Conservation (phyloP, 2,113 vertebrate genomes). For the Holacanthus passer region DNA sequence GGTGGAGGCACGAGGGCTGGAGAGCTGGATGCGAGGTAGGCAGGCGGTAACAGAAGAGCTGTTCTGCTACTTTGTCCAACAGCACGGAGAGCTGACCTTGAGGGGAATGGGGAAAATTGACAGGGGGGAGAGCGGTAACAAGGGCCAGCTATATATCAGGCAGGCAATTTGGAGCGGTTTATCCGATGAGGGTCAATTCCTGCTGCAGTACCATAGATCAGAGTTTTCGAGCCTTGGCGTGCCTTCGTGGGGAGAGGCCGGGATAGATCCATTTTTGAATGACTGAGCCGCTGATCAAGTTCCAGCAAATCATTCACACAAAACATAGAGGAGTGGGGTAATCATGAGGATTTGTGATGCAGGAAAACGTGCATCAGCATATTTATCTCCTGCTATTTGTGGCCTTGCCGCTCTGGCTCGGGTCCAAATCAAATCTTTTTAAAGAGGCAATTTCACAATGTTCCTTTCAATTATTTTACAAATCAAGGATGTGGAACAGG, state of each 20-base stretch:
- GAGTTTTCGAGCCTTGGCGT: conserved; percentile 71
- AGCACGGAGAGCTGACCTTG: conserved; percentile 80
- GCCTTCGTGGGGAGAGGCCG: conserved; percentile 63
- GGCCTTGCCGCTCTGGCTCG: conserved; percentile 52
- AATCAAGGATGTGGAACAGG: conserved; percentile 61
- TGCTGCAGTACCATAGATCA: conserved; percentile 78
- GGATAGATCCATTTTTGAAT: conserved; percentile 74
- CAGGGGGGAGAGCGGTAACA: conserved; percentile 78
- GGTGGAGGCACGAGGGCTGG: conserved; percentile 9
- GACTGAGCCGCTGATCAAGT: conserved; percentile 71
- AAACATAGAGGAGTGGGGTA: conserved; percentile 70
- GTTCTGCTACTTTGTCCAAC: conserved; percentile 75
- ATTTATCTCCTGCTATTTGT: conserved; percentile 71
- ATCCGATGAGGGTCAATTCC: conserved; percentile 85
- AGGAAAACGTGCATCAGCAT: conserved; percentile 69
- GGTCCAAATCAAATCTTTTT: conserved; percentile 67
- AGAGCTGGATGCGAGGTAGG: conserved; percentile 48
- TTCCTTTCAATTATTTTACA: conserved; percentile 68
- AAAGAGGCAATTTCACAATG: conserved; percentile 61
- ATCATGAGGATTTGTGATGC: conserved; percentile 78
- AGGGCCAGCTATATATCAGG: conserved; percentile 83
- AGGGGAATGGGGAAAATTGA: conserved; percentile 83
- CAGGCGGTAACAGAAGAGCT: conserved; percentile 58
- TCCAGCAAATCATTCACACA: conserved; percentile 70
- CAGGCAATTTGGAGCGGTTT: conserved; percentile 84